Evolutionary conservation across 2,113 vertebrate species (phyloP), one percentile per base, ranked within the genome.

Genomic region (Acanthochromis polyacanthus): DNA sequence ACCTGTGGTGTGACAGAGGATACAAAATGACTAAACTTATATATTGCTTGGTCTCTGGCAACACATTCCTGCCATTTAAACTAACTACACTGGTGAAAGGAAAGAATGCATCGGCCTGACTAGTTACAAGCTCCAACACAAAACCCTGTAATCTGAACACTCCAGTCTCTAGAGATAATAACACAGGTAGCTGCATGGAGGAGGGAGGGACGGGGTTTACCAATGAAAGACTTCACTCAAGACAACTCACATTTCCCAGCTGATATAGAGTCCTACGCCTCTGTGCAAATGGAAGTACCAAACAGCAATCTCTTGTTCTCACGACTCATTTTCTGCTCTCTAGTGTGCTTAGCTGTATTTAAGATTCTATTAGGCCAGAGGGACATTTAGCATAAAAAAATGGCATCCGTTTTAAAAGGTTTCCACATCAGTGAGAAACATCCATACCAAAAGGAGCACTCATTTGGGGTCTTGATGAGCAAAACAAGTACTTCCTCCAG

Each of bases 61-160:
- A 80, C 50, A 68, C 76, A 78, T 58, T 81, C 62, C 59, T 77
- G 60, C 71, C 58, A 72, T 74, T 83, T 64, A 64, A 69, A 43
- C 57, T 3, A 66, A 63, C 65, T 63, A 50, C 30, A 60, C 40
- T 22, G 86, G 69, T 80, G 83, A 86, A 86, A 91, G 72, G 81
- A 73, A 90, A 88, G 85, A 89, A 92, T 85, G 83, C 67, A 50
- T 30, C 0, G 40, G 20, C 53, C 20, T 20, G 48, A 82, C 75
- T 50, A 67, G 85, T 83, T 82, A 81, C 88, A 88, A 90, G 88
- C 88, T 86, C 71, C 77, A 82, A 87, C 90, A 88, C 75, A 91
- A 80, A 84, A 84, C 83, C 75, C 88, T 90, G 83, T 88, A 90
- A 93, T 88, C 88, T 78, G 85, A 90, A 87, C 78, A 76, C 84